Percentiles rank a stretch among this genome's conserved stretches.
phyloP scores from a whole-genome alignment of 1,140 invertebrate species.

The Contarinia nasturtii region DNA sequence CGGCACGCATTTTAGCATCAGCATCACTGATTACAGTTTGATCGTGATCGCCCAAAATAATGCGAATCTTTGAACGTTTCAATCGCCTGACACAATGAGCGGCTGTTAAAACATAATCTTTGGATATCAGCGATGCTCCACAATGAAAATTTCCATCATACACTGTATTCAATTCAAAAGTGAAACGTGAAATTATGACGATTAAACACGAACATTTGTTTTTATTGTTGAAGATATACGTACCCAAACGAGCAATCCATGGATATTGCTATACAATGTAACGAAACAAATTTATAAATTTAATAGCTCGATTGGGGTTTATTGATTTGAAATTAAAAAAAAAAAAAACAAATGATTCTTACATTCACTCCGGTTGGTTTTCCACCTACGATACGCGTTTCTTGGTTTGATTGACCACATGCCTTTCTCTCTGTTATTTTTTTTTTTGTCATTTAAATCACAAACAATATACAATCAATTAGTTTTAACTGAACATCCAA shows the following conservation, averaged over 20 bases:
- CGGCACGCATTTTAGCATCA: slow-evolving; percentile 53
- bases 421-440: slow-evolving; percentile 23
- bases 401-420: slow-evolving; percentile 49
- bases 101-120: slow-evolving; percentile 46
- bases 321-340: no score
- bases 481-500: no score
- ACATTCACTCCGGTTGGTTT: slow-evolving; percentile 49
- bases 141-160: slow-evolving; percentile 79
- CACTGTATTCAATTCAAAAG: slow-evolving; percentile 22
- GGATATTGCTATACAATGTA: slow-evolving; percentile 38
- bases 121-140: slow-evolving; percentile 65
- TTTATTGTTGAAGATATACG: background rate
- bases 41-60: slow-evolving; percentile 64
- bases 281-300: no score
- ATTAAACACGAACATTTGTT: background rate
- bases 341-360: no score
- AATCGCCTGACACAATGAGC: slow-evolving; percentile 51
- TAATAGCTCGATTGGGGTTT: no score
- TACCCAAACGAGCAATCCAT: slow-evolving; percentile 53
- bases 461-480: background rate
- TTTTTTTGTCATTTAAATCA: background rate
- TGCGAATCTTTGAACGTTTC: slow-evolving; percentile 54
- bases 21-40: slow-evolving; percentile 57
- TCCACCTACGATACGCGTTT: slow-evolving; percentile 47
- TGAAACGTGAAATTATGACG: background rate